A percentile compares a stretch with the other conserved stretches of the same genome.
These are phyloP conservation scores for Aphaenogaster rudis DNA, from an alignment of 1,140 invertebrate species.

Conservation along the genomic window DNA sequence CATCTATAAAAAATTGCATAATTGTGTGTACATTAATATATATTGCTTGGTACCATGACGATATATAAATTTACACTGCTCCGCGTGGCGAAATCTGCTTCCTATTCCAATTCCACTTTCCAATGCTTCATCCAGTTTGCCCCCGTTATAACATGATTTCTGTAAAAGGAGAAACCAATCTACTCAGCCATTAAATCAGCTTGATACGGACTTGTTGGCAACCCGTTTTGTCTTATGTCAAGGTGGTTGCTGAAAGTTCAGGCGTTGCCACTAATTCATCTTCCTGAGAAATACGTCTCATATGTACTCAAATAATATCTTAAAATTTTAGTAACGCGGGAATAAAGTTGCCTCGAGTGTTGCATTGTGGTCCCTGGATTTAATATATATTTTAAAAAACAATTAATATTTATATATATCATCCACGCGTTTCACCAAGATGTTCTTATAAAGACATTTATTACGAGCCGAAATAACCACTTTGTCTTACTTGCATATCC, in stretches of 20 bases:
- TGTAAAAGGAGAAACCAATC: conserved; percentile 63
- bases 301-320: conserved; percentile 3
- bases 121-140: conserved; percentile 23
- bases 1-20: too few relatives aligned
- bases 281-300: background rate
- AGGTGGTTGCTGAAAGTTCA: conserved; percentile 51
- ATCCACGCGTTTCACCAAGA: background rate
- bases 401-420: background rate
- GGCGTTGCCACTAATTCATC: conserved; percentile 52
- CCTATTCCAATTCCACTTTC: conserved; percentile 17
- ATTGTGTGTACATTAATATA: background rate
- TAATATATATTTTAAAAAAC: background rate
- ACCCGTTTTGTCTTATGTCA: conserved; percentile 34
- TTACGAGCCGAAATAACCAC: background rate
- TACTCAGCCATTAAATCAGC: conserved; percentile 46
- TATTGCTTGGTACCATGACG: background rate
- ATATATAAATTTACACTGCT: conserved; percentile 14
- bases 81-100: conserved; percentile 4
- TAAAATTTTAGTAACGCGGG: background rate
- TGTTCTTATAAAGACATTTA: conserved; percentile 30
- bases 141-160: conserved; percentile 53
- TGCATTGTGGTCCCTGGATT: background rate
- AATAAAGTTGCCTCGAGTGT: background rate
- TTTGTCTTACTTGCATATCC: background rate
- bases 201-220: conserved; percentile 45